Evolutionary conservation across 2,113 vertebrate species (phyloP).

Genomic region (Oncorhynchus masou): DNA sequence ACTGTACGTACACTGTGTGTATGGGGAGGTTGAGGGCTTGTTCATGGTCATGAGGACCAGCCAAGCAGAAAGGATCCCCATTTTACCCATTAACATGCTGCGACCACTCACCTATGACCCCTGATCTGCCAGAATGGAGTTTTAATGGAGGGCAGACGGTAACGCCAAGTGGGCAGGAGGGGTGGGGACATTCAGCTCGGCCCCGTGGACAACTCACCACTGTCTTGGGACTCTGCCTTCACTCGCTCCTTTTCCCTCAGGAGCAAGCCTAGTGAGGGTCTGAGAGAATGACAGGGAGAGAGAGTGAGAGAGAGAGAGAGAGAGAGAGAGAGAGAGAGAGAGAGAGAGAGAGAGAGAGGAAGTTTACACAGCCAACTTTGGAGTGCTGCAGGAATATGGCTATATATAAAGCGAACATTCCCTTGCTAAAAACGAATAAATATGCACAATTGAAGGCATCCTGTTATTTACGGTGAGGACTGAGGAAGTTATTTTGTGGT

Average conservation of each 20-base stretch:
- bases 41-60: slow-evolving; percentile 47
- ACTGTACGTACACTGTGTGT: background rate
- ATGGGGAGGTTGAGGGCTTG: slow-evolving; percentile 14
- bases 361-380: slow-evolving; percentile 67
- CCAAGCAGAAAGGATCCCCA: slow-evolving; percentile 66
- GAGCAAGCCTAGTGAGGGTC: slow-evolving; percentile 3
- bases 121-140: slow-evolving; percentile 51
- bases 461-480: slow-evolving; percentile 78
- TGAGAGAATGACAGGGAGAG: background rate
- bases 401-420: slow-evolving; percentile 74
- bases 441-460: slow-evolving; percentile 78
- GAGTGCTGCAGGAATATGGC: slow-evolving; percentile 55
- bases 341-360: slow-evolving; percentile 56
- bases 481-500: slow-evolving; percentile 81
- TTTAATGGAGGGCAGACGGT: slow-evolving; percentile 70
- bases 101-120: slow-evolving; percentile 61
- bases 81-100: slow-evolving; percentile 68
- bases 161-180: background rate
- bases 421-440: slow-evolving; percentile 77
- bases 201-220: too few species aligned
- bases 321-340: background rate
- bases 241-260: slow-evolving; percentile 8
- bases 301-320: slow-evolving; percentile 6
- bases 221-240: background rate
- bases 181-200: too few species aligned